Base-by-base conservation (phyloP, 2,888 invertebrate genomes). In the Pyrocoelia pectoralis region DNA sequence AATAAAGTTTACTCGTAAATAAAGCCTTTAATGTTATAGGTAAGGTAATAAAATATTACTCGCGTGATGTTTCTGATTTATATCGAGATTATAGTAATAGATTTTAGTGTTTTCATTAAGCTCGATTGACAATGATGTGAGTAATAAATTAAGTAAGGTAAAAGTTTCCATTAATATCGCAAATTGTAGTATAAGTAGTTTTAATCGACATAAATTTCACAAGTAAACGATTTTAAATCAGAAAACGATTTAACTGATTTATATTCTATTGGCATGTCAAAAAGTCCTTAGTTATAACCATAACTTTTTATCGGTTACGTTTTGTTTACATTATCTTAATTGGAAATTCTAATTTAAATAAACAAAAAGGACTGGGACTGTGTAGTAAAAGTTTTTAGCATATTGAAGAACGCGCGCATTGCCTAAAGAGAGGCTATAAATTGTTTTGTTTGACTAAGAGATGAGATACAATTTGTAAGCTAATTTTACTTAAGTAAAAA, bases 391-490 rank as follows among this genome's bases (percentile, higher is more conserved):
- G 10, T 46, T 24, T 24, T 46, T 33, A 29, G 13, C 10, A 38
- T 64, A 65, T 67, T 67, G 67, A 60, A 56, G 68, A 68, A 73
- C n/a, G n/a, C n/a, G n/a, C 71, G 71, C 66, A 60, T 73, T 60
- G 73, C 73, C 74, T 67, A 68, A 70, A 70, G 72, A 73, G 24
- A 70, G 69, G 65, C 65, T 72, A 71, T 74, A 74, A 74, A 74
- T 74, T 73, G 68, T 65, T 68, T 66, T 66, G 69, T 71, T 69
- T 70, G 69, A 70, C 68, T 68, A 72, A 69, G 69, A 70, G 69
- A 68, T 69, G 72, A 72, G 74, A 73, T 74, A 72, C 73, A 73
- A 74, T 74, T 73, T 74, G 71, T 72, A 68, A 72, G 72, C 71
- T 70, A 73, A 72, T 73, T 74, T 74, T 68, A 72, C 68, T 69